Evolutionary conservation across 2,797 vertebrate genomes (phyloP).

Genomic region (Acanthurus leucopareius): DNA sequence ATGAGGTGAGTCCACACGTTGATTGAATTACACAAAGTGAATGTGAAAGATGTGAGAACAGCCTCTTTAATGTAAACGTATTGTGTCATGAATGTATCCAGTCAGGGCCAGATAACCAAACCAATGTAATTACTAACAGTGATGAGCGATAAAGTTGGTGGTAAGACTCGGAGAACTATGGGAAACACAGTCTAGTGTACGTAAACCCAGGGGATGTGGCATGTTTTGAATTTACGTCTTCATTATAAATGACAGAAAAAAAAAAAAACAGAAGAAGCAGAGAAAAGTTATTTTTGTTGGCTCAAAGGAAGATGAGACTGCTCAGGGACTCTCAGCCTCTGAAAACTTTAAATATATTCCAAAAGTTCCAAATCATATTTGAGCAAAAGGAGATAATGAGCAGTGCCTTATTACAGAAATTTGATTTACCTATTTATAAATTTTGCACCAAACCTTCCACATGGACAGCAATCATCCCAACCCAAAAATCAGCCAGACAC

Average conservation of each 20-base stretch:
- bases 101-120: neutral
- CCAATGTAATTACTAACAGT: constrained; percentile 3
- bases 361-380: neutral
- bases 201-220: constrained; percentile 3
- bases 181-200: constrained; percentile 22
- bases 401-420: neutral
- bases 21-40: constrained; percentile 25
- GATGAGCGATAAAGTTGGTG: constrained; percentile 11
- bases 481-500: no score
- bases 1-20: constrained; percentile 85
- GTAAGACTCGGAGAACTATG: constrained; percentile 5
- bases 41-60: neutral
- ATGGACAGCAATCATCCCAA: neutral
- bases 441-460: neutral
- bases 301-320: constrained; percentile 13
- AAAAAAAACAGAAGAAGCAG: constrained; percentile 2
- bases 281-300: constrained; percentile 35
- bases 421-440: neutral
- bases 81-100: constrained; percentile 11
- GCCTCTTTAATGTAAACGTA: constrained; percentile 18
- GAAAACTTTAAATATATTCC: neutral
- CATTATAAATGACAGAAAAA: neutral
- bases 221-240: constrained; percentile 15
- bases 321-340: constrained; percentile 4
- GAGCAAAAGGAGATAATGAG: neutral